Base-by-base conservation (phyloP, 2,888 invertebrate species). In the Acronicta psi region DNA sequence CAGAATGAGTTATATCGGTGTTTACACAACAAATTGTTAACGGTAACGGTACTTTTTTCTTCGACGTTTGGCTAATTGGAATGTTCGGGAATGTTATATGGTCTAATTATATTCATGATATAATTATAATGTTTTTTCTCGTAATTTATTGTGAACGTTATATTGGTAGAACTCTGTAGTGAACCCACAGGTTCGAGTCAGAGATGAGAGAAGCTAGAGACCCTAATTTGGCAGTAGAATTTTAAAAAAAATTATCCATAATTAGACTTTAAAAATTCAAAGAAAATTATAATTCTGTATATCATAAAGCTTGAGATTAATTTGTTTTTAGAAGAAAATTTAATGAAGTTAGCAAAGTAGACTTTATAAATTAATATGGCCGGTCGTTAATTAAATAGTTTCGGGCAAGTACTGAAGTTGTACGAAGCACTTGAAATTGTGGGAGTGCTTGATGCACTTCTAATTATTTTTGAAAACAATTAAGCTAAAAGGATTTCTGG, bases 21-120 rank as follows among this genome's bases (percentile, higher is more conserved):
- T 63, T 60, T 70, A 55, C 40, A 46, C 37, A 45, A 67, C 50
- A 70, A 61, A 73, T 73, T 73, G 59, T 59, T 55, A 23, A 8
- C 47, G 14, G 38, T 47, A 56, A 41, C 50, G 13, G 56, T 42
- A 42, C 6, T 67, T 63, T 61, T 53, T 59, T 53, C 44, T 31
- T 46, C 18, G 31, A 53, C 14, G 53, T 53, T 54, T 46, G n/a
- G 14, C 31, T 69, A 53, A 69, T 62, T 59, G 42, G 62, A 45
- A 54, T 43, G 34, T 31, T 59, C 45, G 40, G 13, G 31, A 56
- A 16, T 42, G 40, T 44, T 34, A 31, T 29, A 44, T 13, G 17
- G 13, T 13, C 17, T 31, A 13, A 16, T 29, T 9, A 16, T 0
- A 6, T 11, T 40, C 7, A 18, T 18, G 3, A 0, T 17, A 17